Evolutionary conservation across 2,113 vertebrate species (phyloP).

Genomic region (Coregonus clupeaformis): DNA sequence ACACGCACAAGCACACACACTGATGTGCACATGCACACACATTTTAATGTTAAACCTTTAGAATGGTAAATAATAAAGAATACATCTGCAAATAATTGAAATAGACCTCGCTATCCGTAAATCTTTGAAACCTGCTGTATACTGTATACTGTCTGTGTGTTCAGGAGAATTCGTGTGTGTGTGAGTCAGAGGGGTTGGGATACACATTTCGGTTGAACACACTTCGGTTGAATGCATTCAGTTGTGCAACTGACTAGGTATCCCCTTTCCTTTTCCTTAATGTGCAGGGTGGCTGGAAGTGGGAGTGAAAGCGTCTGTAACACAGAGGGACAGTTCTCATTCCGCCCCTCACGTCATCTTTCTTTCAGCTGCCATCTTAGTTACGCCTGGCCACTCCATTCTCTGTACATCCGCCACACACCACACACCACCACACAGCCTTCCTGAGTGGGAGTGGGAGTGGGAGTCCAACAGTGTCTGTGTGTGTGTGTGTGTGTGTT

Average conservation of each 20-base stretch:
- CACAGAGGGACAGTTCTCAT: conserved; percentile 68
- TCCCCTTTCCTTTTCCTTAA: too few relatives aligned
- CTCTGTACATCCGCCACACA: conserved; percentile 22
- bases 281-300: not conserved
- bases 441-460: conserved; percentile 1
- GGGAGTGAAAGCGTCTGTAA: conserved; percentile 58
- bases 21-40: conserved; percentile 3
- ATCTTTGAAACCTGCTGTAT: not conserved
- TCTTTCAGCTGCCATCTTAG: conserved; percentile 62
- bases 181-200: too few relatives aligned
- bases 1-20: conserved; percentile 23
- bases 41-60: not conserved
- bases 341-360: conserved; percentile 46
- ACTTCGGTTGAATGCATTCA: too few relatives aligned
- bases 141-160: not conserved
- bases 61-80: not conserved
- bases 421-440: conserved; percentile 29
- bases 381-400: conserved; percentile 53
- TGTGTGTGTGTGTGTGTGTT: too few relatives aligned
- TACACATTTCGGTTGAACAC: too few relatives aligned
- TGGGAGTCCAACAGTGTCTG: not conserved
- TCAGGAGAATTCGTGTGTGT: too few relatives aligned
- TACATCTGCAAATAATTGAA: not conserved
- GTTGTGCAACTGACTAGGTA: too few relatives aligned
- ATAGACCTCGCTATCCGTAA: too few relatives aligned